Conservation (phyloP, 1,140 invertebrate species). For the Hermetia illucens region DNA sequence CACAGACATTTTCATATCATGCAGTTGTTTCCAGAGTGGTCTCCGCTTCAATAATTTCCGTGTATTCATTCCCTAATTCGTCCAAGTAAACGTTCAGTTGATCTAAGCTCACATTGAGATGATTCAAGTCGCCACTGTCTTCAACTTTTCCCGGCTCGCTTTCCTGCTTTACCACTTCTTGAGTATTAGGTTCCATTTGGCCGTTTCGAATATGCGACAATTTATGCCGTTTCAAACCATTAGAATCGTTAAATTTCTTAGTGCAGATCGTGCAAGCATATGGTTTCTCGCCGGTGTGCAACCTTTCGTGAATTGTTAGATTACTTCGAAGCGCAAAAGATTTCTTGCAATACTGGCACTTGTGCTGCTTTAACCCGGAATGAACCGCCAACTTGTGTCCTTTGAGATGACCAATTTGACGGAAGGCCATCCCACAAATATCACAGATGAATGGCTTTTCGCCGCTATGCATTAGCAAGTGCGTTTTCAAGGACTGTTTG, state of each 20-base stretch:
- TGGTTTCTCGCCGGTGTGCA: background rate
- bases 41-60: background rate
- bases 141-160: background rate
- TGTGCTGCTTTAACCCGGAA: background rate
- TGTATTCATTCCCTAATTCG: background rate
- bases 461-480: conserved; percentile 63
- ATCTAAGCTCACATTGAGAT: too few relatives aligned
- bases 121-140: background rate
- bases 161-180: background rate
- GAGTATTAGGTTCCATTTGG: too few relatives aligned
- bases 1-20: too few relatives aligned
- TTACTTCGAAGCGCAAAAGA: background rate
- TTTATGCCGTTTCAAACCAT: background rate
- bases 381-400: conserved; percentile 24
- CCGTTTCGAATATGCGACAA: background rate
- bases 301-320: background rate
- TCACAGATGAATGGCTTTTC: conserved; percentile 61
- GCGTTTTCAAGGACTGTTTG: too few relatives aligned
- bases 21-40: too few relatives aligned
- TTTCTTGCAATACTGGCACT: background rate
- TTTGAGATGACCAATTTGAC: conserved; percentile 24
- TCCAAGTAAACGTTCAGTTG: too few relatives aligned
- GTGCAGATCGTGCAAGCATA: background rate
- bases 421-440: conserved; percentile 40
- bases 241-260: background rate